A percentile compares a stretch with the other conserved stretches of the same genome.
Conservation (phyloP, 2,113 vertebrate species). For the Neotoma lepida region DNA sequence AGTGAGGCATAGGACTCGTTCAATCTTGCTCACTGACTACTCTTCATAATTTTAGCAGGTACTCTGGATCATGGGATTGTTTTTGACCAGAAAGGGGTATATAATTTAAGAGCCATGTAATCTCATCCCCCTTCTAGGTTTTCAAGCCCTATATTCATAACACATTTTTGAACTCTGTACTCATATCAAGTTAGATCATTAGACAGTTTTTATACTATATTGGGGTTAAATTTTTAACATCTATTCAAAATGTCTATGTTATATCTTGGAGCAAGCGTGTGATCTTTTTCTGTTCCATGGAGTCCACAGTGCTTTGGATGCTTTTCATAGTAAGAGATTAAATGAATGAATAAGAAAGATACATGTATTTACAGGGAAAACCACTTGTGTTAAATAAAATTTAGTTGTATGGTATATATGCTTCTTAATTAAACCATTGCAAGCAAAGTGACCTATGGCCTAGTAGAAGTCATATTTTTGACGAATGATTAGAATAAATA, state of each 20-base stretch:
- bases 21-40: neutral
- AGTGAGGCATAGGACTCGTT: neutral
- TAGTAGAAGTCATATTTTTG: neutral
- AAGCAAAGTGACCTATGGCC: neutral
- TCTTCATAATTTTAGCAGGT: neutral
- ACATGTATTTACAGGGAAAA: slow-evolving; percentile 6
- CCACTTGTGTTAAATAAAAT: slow-evolving; percentile 23
- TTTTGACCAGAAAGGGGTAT: neutral
- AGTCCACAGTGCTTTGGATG: neutral
- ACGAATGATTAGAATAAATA: neutral
- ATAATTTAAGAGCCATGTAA: neutral
- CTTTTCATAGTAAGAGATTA: slow-evolving; percentile 30
- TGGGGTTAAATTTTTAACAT: neutral
- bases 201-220: neutral
- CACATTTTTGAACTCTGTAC: neutral
- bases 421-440: slow-evolving; percentile 27
- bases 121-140: neutral
- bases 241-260: neutral
- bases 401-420: neutral
- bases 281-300: neutral
- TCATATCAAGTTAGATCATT: slow-evolving; percentile 11
- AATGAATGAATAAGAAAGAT: slow-evolving; percentile 13
- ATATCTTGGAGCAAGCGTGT: neutral
- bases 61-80: neutral
- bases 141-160: neutral